These are phyloP conservation scores for Vannuccia rotundouncinata DNA, from an alignment of 2,888 invertebrate species.

Conservation along the genomic window DNA sequence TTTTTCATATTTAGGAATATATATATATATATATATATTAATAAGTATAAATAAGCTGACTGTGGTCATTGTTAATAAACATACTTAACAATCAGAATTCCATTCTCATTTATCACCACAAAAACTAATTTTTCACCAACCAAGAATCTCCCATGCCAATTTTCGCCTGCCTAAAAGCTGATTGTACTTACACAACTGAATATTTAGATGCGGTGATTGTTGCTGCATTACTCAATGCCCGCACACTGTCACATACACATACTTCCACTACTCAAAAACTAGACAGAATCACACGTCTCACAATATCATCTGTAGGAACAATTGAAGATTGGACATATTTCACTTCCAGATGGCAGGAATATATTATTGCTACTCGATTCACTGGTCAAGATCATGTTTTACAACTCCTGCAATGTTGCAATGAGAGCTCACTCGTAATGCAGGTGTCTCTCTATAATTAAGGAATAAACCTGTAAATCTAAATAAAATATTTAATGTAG, in stretches of 20 bases:
- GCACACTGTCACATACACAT: not conserved
- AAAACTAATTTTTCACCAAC: not conserved
- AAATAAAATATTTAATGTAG: no score
- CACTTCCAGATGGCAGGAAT: not conserved
- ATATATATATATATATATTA: no score
- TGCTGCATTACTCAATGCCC: not conserved
- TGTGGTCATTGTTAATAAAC: no score
- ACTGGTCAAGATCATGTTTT: not conserved
- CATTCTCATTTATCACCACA: not conserved
- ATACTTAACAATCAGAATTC: no score
- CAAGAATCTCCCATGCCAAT: not conserved
- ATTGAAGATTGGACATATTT: not conserved
- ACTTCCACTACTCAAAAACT: not conserved
- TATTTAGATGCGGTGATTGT: not conserved
- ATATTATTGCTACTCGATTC: not conserved
- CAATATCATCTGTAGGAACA: not conserved
- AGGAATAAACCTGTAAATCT: no score
- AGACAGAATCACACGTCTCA: not conserved
- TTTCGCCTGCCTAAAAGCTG: not conserved
- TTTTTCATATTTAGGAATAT: no score
- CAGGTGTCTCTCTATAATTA: not conserved
- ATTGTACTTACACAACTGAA: not conserved
- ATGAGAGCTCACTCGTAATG: not conserved
- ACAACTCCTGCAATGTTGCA: not conserved
- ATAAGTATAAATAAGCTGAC: no score